Percentiles rank a stretch among this genome's conserved stretches.
Conservation (phyloP, 2,888 invertebrate genomes). For the Erebia palarica region DNA sequence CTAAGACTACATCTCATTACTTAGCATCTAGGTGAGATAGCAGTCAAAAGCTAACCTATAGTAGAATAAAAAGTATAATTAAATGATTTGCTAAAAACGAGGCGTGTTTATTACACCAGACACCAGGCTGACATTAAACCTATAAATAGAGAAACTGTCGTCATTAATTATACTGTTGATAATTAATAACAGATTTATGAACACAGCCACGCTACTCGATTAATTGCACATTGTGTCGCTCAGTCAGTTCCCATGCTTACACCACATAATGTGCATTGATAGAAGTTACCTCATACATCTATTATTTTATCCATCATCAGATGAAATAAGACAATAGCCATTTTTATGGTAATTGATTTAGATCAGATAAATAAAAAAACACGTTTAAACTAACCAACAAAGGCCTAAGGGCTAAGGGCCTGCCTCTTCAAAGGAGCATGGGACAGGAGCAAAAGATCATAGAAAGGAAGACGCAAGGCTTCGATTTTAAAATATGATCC, state of each 20-base stretch:
- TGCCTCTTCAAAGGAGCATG: too few species aligned
- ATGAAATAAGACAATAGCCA: not conserved
- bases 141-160: conserved; percentile 9
- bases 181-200: conserved; percentile 2
- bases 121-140: conserved; percentile 1
- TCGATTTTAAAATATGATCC: too few species aligned
- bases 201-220: not conserved
- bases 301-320: not conserved
- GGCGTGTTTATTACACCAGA: not conserved
- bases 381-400: too few species aligned
- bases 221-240: conserved; percentile 3
- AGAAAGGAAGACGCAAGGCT: too few species aligned
- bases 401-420: too few species aligned
- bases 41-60: too few species aligned
- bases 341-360: not conserved
- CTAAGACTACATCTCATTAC: too few species aligned
- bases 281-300: not conserved
- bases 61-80: too few species aligned
- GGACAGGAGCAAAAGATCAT: too few species aligned
- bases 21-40: too few species aligned
- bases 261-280: not conserved
- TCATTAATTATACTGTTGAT: conserved; percentile 2
- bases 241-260: not conserved
- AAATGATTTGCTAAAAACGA: too few species aligned
- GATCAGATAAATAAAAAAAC: not conserved